Percentiles rank a stretch among this genome's conserved stretches.
These are phyloP conservation scores for Anadara kagoshimensis DNA, from an alignment of 1,140 invertebrate species.

Conservation along the genomic window DNA sequence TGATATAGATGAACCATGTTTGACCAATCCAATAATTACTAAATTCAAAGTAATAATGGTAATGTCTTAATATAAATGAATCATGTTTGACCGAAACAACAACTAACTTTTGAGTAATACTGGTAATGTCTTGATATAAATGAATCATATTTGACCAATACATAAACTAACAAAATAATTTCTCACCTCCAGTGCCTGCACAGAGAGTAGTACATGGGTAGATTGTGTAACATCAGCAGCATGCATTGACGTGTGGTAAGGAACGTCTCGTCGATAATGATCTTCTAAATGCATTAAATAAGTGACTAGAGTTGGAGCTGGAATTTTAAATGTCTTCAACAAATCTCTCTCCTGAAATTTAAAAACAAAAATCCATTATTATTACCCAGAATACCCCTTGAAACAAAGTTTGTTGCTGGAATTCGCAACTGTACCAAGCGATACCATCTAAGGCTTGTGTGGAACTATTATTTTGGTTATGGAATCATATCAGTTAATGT, in stretches of 20 bases:
- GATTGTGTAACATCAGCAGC: conserved; percentile 77
- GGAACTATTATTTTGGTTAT: no score
- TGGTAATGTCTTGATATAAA: not conserved
- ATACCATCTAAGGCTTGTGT: no score
- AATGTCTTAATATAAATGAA: no score
- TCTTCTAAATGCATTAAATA: conserved; percentile 98
- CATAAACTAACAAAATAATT: no score
- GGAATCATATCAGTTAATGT: no score
- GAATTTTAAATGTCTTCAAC: conserved; percentile 94
- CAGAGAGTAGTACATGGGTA: conserved; percentile 80
- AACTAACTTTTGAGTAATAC: not conserved
- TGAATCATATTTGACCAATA: not conserved
- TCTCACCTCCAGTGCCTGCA: conserved; percentile 91
- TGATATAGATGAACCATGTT: no score
- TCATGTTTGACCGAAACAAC: no score
- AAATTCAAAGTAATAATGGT: no score
- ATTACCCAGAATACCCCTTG: no score
- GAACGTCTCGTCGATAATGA: conserved; percentile 86
- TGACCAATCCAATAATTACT: no score
- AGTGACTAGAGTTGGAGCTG: conserved; percentile 92
- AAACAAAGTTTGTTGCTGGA: no score
- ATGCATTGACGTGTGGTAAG: conserved; percentile 77
- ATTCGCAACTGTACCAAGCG: no score
- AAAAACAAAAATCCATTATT: conserved; percentile 9
- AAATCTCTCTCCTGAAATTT: conserved; percentile 87